Base-by-base conservation (phyloP, 2,888 invertebrate genomes). In the Zygothrica quintamaculata region DNA sequence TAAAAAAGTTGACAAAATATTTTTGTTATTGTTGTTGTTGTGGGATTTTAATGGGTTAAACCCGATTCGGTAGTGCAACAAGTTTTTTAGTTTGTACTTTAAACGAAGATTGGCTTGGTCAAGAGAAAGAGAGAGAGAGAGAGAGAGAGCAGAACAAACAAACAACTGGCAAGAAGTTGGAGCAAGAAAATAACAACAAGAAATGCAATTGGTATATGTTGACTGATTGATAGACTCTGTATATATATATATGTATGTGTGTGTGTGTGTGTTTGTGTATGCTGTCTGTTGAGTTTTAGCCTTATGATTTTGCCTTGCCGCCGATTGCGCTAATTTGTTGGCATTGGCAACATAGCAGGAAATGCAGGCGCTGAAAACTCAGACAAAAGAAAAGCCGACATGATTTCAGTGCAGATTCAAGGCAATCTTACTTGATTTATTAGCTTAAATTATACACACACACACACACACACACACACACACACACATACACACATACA, bases 171-270 rank as follows among this genome's bases (percentile, higher is more conserved):
- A 51, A 36, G 5, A 12, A 47, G 31, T 46, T 4, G n/a, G 44
- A 33, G 33, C 44, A 39, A 18, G 59, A 47, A 48, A 66, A 50
- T 50, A 55, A 37, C 46, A 22, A 53, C 64, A 39, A 68, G 64
- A 53, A 65, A 62, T 61, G 66, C 52, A 26, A 64, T 70, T 70
- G 74, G 74, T 67, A 74, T 76, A 79, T 74, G 84, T 77, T 81
- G 80, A 84, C 74, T 81, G 84, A 84, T 84, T 80, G 80, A 80
- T 81, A 74, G 81, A 80, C 80, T 80, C n/a, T n/a, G 58, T 58
- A 64, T 65, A 53, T 62, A 61, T 61, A 61, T 48, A 25, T 61
- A 66, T 70, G 74, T 76, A 79, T 74, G 84, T 77, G 84, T 84
- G 78, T 62, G 67, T 64, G 62, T 62, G 69, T 59, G 67, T 60